These are phyloP conservation scores for Xanthorhoe designata DNA, from an alignment of 2,888 invertebrate species.

Conservation along the genomic window DNA sequence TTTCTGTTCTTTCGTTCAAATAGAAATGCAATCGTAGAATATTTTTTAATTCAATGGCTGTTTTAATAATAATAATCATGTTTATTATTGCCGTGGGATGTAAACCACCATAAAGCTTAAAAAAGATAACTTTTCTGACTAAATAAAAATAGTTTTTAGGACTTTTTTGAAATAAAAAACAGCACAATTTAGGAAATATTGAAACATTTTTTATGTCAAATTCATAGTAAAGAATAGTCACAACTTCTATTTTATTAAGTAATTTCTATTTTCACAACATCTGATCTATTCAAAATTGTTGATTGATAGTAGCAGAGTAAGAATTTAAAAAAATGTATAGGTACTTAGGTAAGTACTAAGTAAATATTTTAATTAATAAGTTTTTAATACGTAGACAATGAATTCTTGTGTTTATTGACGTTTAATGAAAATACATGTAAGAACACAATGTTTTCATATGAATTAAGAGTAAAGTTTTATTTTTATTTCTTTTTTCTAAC, in stretches of 20 bases:
- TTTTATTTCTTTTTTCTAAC: conserved; percentile 6
- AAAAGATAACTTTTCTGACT: too few relatives aligned
- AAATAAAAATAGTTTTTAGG: conserved; percentile 1
- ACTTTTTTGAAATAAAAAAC: conserved; percentile 3
- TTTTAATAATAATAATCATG: too few relatives aligned
- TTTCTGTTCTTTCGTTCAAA: too few relatives aligned
- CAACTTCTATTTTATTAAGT: conserved; percentile 46
- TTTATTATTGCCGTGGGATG: too few relatives aligned
- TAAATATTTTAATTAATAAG: not conserved
- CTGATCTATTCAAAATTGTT: conserved; percentile 50
- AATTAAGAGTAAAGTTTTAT: too few relatives aligned
- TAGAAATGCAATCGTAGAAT: too few relatives aligned
- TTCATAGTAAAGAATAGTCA: conserved; percentile 50
- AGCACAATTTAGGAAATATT: conserved; percentile 39
- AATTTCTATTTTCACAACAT: conserved; percentile 64
- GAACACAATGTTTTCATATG: too few relatives aligned
- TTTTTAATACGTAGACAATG: not conserved
- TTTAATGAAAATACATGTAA: too few relatives aligned
- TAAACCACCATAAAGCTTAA: too few relatives aligned
- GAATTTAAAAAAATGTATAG: not conserved
- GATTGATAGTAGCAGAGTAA: conserved; percentile 26
- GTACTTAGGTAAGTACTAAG: too few relatives aligned
- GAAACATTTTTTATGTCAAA: conserved; percentile 44
- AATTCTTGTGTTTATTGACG: too few relatives aligned
- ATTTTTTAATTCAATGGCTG: too few relatives aligned